phyloP scores from a whole-genome alignment of 2,113 vertebrate genomes.

The Lagopus muta region DNA sequence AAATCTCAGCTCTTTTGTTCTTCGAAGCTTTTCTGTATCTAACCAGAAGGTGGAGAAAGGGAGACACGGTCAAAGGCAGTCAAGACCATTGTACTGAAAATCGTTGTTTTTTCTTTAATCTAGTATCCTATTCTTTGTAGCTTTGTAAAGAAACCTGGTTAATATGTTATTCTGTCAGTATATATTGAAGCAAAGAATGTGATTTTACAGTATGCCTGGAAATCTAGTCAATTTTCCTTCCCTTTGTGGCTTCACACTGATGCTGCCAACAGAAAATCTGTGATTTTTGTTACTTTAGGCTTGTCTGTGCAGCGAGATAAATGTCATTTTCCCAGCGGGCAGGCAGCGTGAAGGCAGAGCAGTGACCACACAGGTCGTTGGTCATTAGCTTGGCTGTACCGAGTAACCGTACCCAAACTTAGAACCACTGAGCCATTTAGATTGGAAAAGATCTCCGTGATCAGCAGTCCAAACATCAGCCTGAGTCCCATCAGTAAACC shows the following conservation, averaged over 20 bases:
- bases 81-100: background rate
- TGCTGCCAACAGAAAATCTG: background rate
- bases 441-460: background rate
- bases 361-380: background rate
- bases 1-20: conserved; percentile 22
- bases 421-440: background rate
- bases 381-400: background rate
- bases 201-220: background rate
- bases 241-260: background rate
- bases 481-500: background rate
- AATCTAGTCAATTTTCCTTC: background rate
- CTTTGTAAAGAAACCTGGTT: background rate
- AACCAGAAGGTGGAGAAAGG: conserved; percentile 56
- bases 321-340: background rate
- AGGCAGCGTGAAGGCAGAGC: background rate
- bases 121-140: background rate
- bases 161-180: background rate
- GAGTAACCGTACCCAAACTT: background rate
- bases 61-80: background rate
- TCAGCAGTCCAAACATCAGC: background rate
- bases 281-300: background rate
- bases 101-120: background rate
- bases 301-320: background rate
- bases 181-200: fast-evolving
- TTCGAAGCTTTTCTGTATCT: conserved; percentile 8